A percentile compares a stretch with the other conserved stretches of the same genome.
Conservation (phyloP, 1,140 invertebrate genomes). For the Sitodiplosis mosellana region DNA sequence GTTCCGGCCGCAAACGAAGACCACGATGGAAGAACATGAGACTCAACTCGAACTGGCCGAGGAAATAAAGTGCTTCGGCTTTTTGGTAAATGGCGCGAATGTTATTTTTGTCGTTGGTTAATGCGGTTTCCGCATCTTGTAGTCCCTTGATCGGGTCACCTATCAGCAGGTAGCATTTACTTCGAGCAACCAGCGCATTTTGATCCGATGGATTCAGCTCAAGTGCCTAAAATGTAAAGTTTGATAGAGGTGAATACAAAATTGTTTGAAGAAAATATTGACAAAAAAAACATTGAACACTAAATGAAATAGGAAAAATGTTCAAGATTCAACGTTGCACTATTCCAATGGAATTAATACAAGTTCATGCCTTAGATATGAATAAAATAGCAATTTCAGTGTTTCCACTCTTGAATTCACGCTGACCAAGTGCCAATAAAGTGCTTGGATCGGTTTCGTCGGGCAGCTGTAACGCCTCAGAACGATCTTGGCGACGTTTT, state of each 20-base stretch:
- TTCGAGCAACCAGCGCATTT: conserved; percentile 68
- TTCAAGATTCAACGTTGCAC: no score
- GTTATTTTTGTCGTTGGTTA: conserved; percentile 54
- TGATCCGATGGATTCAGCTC: conserved; percentile 71
- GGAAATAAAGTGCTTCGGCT: conserved; percentile 77
- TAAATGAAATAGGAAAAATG: no score
- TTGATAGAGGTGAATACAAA: no score
- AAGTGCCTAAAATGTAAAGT: conserved; percentile 40
- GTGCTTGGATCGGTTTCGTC: conserved; percentile 60
- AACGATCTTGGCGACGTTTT: conserved; percentile 59
- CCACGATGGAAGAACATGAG: conserved; percentile 82
- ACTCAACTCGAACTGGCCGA: conserved; percentile 84
- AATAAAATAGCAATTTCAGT: conserved; percentile 48
- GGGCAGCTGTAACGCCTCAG: conserved; percentile 47
- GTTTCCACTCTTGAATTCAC: conserved; percentile 52
- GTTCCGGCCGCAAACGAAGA: conserved; percentile 62
- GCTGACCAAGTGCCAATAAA: conserved; percentile 49
- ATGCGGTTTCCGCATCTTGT: conserved; percentile 63
- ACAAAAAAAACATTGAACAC: no score
- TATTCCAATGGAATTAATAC: neutral
- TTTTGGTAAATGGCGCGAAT: conserved; percentile 79
- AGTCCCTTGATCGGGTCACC: conserved; percentile 69
- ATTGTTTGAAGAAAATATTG: no score
- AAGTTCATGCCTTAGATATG: conserved; percentile 54
- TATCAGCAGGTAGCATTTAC: conserved; percentile 74